phyloP scores from a whole-genome alignment of 2,113 vertebrate genomes.

The Oenanthe melanoleuca region DNA sequence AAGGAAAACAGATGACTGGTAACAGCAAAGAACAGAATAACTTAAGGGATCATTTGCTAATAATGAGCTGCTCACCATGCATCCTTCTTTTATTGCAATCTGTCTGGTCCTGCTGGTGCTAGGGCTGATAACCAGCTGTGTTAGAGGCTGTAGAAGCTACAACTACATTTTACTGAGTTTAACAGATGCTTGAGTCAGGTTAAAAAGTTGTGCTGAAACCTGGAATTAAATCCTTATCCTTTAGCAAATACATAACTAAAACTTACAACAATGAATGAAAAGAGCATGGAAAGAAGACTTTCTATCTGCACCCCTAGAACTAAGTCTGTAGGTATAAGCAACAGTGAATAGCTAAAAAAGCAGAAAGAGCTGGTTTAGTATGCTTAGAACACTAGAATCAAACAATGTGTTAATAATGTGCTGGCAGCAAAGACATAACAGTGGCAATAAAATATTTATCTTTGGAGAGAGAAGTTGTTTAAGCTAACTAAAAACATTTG shows the following conservation, averaged over 20 bases:
- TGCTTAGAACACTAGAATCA: not conserved
- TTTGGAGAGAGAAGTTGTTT: slow-evolving; percentile 33
- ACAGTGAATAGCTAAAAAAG: not conserved
- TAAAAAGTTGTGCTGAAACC: not conserved
- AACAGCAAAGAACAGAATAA: not conserved
- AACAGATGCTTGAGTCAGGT: not conserved
- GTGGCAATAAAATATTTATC: not conserved
- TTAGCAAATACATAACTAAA: not conserved
- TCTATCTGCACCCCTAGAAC: not conserved
- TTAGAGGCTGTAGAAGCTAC: not conserved
- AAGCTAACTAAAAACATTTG: slow-evolving; percentile 37
- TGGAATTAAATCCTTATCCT: not conserved
- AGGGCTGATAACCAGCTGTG: not conserved
- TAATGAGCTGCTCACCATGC: not conserved
- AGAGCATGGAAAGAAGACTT: not conserved
- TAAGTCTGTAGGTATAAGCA: not conserved
- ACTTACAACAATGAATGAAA: not conserved
- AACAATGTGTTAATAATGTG: not conserved
- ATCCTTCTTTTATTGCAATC: not conserved
- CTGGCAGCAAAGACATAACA: not conserved
- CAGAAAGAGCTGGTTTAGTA: slow-evolving; percentile 5
- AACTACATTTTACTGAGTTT: not conserved
- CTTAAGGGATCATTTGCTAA: not conserved
- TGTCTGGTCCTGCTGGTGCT: not conserved
- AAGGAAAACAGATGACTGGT: not conserved